phyloP scores from a whole-genome alignment of 2,113 vertebrate species.

The Geococcyx californianus region DNA sequence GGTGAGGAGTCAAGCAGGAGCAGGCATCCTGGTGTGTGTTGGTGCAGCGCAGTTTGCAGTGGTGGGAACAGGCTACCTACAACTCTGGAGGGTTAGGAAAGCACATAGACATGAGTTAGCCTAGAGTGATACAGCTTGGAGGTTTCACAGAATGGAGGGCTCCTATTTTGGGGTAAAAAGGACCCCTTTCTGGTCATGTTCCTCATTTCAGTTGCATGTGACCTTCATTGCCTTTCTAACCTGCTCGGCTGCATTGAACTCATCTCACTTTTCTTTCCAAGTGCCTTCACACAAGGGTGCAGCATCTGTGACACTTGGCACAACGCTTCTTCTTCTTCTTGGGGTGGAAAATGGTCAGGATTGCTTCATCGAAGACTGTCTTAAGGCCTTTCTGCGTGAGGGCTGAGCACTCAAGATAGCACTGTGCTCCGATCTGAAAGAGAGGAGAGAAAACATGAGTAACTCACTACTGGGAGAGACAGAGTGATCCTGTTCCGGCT shows the following conservation, averaged over 20 bases:
- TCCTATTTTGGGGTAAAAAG: neutral
- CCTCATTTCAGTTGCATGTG: slow-evolving; percentile 20
- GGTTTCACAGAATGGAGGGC: slow-evolving; percentile 18
- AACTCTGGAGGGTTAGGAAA: neutral
- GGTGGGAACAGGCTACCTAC: neutral
- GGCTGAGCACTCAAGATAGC: slow-evolving; percentile 89
- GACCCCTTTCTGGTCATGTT: slow-evolving; percentile 47
- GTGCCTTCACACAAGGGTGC: slow-evolving; percentile 77
- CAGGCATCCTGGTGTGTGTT: neutral
- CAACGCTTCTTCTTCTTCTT: slow-evolving; percentile 84
- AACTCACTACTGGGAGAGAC: neutral
- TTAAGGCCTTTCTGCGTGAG: slow-evolving; percentile 91
- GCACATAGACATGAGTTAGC: slow-evolving; percentile 22
- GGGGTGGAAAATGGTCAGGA: slow-evolving; percentile 88
- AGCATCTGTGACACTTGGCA: slow-evolving; percentile 73
- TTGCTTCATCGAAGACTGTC: slow-evolving; percentile 88
- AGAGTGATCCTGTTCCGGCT: neutral
- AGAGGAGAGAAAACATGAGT: neutral
- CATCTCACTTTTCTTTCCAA: neutral
- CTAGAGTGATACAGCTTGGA: slow-evolving; percentile 26
- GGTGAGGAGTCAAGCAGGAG: neutral
- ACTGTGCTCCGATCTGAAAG: slow-evolving; percentile 86
- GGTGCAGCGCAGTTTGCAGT: neutral
- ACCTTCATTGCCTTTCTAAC: neutral
- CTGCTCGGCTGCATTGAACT: slow-evolving; percentile 15